Evolutionary conservation across 2,113 vertebrate genomes (phyloP).

Genomic region (Furnarius figulus): DNA sequence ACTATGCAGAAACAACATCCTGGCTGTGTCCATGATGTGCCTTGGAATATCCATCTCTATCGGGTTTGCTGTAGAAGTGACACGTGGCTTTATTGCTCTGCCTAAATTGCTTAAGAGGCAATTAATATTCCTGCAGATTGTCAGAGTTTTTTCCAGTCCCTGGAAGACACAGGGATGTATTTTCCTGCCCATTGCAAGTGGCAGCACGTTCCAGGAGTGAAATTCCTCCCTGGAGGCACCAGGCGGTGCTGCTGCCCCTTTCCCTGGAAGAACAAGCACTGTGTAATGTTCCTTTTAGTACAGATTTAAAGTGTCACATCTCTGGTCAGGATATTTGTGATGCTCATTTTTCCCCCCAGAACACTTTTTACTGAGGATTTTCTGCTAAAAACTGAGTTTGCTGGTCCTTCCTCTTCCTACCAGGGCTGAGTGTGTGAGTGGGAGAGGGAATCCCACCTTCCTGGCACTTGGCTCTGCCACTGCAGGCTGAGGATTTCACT

Average conservation of each 20-base stretch:
- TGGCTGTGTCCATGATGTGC: not conserved
- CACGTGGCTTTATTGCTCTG: not conserved
- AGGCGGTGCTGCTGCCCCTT: conserved; percentile 51
- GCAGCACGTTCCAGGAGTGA: not conserved
- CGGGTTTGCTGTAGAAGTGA: not conserved
- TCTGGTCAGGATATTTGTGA: not conserved
- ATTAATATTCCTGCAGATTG: not conserved
- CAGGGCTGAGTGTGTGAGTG: not conserved
- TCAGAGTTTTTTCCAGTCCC: not conserved
- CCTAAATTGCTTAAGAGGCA: not conserved
- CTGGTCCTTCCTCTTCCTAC: not conserved
- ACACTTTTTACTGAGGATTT: not conserved
- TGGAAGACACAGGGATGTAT: not conserved
- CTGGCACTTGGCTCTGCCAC: not conserved
- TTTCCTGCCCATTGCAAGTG: not conserved
- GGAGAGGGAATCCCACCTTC: not conserved
- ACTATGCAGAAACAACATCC: not conserved
- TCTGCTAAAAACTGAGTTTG: not conserved
- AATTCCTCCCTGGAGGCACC: conserved; percentile 23
- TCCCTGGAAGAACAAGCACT: not conserved
- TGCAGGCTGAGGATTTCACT: not conserved
- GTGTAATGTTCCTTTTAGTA: not conserved
- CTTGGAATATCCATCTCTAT: not conserved
- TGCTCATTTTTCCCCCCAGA: not conserved
- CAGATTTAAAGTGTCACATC: not conserved